Percentiles rank a stretch among this genome's conserved stretches.
Evolutionary conservation across 1,140 invertebrate genomes (phyloP).

Genomic region (Scylla paramamosain): DNA sequence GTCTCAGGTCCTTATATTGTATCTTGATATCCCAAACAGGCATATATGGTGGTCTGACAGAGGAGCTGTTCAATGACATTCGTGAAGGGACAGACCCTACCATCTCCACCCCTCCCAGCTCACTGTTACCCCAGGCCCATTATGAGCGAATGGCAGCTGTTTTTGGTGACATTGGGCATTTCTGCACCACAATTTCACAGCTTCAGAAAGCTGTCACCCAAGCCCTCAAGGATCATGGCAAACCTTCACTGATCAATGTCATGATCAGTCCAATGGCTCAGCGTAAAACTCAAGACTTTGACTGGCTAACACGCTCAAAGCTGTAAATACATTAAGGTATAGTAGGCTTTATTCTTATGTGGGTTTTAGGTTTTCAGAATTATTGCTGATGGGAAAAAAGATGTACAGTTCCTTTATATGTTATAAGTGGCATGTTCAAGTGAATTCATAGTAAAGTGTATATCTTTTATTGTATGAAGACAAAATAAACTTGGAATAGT

Average conservation of each 20-base stretch:
- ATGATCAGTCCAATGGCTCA: slow-evolving; percentile 93
- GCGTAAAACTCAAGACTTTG: slow-evolving; percentile 93
- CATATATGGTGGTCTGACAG: slow-evolving; percentile 82
- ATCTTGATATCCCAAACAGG: slow-evolving; percentile 28
- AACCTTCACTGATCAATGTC: slow-evolving; percentile 94
- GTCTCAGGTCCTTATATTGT: too few relatives aligned
- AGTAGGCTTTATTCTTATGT: not conserved
- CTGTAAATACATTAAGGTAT: slow-evolving; percentile 81
- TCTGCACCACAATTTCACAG: slow-evolving; percentile 88
- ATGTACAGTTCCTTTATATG: too few relatives aligned
- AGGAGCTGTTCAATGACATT: slow-evolving; percentile 87
- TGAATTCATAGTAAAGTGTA: too few relatives aligned
- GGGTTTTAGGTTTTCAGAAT: not conserved
- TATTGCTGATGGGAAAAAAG: too few relatives aligned
- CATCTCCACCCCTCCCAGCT: slow-evolving; percentile 87
- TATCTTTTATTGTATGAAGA: not conserved
- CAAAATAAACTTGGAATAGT: not conserved
- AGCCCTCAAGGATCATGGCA: slow-evolving; percentile 85
- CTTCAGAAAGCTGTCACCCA: slow-evolving; percentile 86
- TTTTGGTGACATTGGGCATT: slow-evolving; percentile 90
- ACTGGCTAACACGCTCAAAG: slow-evolving; percentile 95
- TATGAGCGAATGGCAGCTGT: slow-evolving; percentile 96
- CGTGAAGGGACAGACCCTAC: slow-evolving; percentile 85
- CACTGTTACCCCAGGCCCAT: slow-evolving; percentile 87
- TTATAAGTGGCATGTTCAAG: too few relatives aligned